These are phyloP conservation scores for Melospiza georgiana DNA, from an alignment of 2,113 vertebrate species.

Conservation along the genomic window DNA sequence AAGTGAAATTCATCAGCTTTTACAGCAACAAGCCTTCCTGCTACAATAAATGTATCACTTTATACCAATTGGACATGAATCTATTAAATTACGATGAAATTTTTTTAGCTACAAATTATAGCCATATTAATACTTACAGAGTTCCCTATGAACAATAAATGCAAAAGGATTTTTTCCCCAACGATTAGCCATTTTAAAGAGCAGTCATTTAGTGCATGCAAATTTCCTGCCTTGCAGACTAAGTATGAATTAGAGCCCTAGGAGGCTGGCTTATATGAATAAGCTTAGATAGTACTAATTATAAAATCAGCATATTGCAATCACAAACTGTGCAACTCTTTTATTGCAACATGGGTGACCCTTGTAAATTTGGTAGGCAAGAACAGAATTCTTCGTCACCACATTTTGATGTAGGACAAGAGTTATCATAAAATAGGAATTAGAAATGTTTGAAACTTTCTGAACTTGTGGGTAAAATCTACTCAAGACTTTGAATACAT, in stretches of 20 bases:
- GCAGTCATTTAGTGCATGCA: slow-evolving; percentile 50
- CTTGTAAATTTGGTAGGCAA: background rate
- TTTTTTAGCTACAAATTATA: slow-evolving; percentile 65
- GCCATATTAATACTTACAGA: slow-evolving; percentile 52
- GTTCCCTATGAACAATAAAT: slow-evolving; percentile 62
- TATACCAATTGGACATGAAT: slow-evolving; percentile 63
- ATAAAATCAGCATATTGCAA: slow-evolving; percentile 57
- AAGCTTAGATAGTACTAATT: slow-evolving; percentile 61
- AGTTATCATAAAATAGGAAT: background rate
- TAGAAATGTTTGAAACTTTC: background rate
- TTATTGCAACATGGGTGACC: slow-evolving; percentile 1
- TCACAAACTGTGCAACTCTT: slow-evolving; percentile 54
- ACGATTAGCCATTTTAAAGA: slow-evolving; percentile 58
- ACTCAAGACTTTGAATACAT: background rate
- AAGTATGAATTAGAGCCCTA: slow-evolving; percentile 56
- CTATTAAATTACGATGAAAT: slow-evolving; percentile 45
- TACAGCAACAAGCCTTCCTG: slow-evolving; percentile 23
- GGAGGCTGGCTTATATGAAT: slow-evolving; percentile 52
- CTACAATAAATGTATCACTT: slow-evolving; percentile 60
- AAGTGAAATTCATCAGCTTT: slow-evolving; percentile 43
- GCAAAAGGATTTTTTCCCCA: background rate
- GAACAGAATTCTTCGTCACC: background rate
- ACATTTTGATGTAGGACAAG: background rate
- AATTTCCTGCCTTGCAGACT: slow-evolving; percentile 65
- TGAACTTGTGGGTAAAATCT: background rate